Conservation (phyloP, 2,113 vertebrate species). For the Ivindomyrus marchei region DNA sequence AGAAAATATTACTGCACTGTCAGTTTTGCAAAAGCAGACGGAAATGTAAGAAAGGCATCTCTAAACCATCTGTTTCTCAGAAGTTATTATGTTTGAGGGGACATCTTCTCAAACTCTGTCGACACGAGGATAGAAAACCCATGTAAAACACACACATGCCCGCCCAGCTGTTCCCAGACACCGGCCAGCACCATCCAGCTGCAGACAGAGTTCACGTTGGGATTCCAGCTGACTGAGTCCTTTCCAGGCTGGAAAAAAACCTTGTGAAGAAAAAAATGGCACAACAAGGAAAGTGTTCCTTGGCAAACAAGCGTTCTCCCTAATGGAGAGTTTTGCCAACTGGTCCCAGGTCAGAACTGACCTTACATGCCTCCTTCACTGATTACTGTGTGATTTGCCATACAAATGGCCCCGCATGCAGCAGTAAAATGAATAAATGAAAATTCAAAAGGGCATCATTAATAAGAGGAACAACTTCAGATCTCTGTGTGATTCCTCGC, state of each 20-base stretch:
- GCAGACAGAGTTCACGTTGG: background rate
- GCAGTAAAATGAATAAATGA: background rate
- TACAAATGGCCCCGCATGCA: background rate
- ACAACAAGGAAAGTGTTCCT: background rate
- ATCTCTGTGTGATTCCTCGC: background rate
- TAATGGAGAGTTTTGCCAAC: background rate
- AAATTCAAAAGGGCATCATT: background rate
- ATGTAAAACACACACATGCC: background rate
- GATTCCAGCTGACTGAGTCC: background rate
- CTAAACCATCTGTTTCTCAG: background rate
- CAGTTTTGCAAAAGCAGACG: background rate
- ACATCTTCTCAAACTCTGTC: background rate
- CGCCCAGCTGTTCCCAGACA: background rate
- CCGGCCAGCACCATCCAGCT: background rate
- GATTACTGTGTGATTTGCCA: background rate
- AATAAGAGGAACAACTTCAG: background rate
- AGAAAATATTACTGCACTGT: background rate
- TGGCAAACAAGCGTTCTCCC: background rate
- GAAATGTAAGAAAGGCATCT: background rate
- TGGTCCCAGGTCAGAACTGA: background rate
- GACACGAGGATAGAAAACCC: background rate
- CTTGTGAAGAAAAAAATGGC: background rate
- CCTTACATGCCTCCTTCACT: background rate
- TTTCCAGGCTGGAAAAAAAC: constrained; percentile 9
- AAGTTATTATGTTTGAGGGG: background rate